Evolutionary conservation across 2,113 vertebrate species (phyloP).

Genomic region (Sardina pilchardus): DNA sequence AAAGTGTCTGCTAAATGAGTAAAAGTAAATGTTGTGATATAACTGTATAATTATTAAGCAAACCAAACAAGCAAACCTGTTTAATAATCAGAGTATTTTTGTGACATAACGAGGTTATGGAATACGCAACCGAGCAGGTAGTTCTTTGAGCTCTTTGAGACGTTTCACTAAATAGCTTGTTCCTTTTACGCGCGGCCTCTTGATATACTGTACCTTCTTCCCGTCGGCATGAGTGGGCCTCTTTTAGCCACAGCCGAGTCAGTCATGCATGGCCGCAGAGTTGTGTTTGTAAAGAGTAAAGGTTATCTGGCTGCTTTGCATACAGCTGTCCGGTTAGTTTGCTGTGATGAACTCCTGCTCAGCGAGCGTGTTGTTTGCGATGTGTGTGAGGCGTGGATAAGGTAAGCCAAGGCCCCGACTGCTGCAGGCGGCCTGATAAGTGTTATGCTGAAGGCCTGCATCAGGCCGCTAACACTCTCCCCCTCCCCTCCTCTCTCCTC

Average conservation of each 20-base stretch:
- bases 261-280: background rate
- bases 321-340: constrained; percentile 23
- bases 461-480: background rate
- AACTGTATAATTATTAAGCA: too few species aligned
- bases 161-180: background rate
- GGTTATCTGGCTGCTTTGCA: constrained; percentile 21
- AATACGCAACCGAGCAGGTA: too few species aligned
- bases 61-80: too few species aligned
- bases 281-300: background rate
- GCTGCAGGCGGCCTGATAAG: background rate
- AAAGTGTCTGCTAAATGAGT: too few species aligned
- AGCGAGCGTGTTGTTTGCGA: background rate
- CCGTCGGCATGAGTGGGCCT: background rate
- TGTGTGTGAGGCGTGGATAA: background rate
- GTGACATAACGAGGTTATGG: too few species aligned
- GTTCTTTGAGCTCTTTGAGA: too few species aligned
- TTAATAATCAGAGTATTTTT: too few species aligned
- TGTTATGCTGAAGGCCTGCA: background rate
- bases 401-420: background rate
- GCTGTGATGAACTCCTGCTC: background rate
- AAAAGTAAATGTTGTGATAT: too few species aligned
- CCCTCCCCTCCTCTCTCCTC: background rate
- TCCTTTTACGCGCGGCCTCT: background rate
- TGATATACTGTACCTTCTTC: background rate
- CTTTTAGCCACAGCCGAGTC: background rate